Base-by-base conservation (phyloP, 2,888 invertebrate genomes). In the Drosophila pseudotakahashii region DNA sequence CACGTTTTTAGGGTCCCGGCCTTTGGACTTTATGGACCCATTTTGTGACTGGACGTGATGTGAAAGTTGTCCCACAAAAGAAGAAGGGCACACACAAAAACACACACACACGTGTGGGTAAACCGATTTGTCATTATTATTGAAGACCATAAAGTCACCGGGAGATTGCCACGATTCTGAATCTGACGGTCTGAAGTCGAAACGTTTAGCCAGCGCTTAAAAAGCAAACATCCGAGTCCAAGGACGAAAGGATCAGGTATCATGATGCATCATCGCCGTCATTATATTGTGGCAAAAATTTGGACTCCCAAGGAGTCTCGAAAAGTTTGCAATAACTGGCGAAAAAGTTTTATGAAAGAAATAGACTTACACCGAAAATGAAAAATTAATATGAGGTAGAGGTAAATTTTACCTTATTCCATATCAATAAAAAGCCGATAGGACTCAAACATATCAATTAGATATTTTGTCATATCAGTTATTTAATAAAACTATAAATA, bases 91-190 rank as follows among this genome's bases (percentile, higher is more conserved):
- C 19, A 19, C 16, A 45, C 30, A n/a, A 14, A 23, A 44, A n/a
- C 19, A 37, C 19, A 30, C 41, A 9, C 10, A 30, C 19, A 23
- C 39, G 61, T 41, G 50, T 45, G 71, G 54, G 64, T 68, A 79
- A 87, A 84, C 81, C 88, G 81, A 81, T 81, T 81, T 81, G 87
- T 81, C 88, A 81, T 81, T 87, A 81, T 81, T 81, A 81, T 81
- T 81, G 87, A 72, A 76, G 87, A 73, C 64, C 71, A 72, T 66
- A 71, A 71, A 71, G 63, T 57, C 57, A 42, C 23, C 58, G 16
- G 36, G 59, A n/a, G 59, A n/a, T 14, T n/a, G 36, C 37, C 10
- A 53, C 13, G n/a, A 30, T 30, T 19, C 53, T 32, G 16, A 41
- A 30, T 41, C 41, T 16, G 76, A 76, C 67, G 74, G 54, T 78